Evolutionary conservation across 2,797 vertebrate genomes (phyloP).

Genomic region (Eremophila alpestris): DNA sequence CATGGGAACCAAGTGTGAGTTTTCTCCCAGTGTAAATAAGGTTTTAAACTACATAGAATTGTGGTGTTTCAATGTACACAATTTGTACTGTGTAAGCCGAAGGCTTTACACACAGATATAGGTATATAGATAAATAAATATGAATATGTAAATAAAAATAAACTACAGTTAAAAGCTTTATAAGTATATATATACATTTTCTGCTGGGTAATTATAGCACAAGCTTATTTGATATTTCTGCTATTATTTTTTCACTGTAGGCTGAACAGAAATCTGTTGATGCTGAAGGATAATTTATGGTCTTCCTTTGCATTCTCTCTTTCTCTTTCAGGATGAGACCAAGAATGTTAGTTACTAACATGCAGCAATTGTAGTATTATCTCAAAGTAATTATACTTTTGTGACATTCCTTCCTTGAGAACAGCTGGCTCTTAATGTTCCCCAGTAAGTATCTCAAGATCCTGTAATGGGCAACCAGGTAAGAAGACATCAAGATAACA

Average conservation of each 20-base stretch:
- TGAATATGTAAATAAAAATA: not conserved
- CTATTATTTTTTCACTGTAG: not conserved
- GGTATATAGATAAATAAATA: too few species aligned
- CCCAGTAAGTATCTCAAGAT: not conserved
- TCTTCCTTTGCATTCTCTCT: not conserved
- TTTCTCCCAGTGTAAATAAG: not conserved
- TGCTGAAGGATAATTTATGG: not conserved
- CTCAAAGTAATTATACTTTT: not conserved
- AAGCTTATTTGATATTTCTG: not conserved
- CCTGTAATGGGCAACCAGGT: not conserved
- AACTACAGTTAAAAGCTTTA: not conserved
- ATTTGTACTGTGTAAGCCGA: not conserved
- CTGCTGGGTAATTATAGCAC: not conserved
- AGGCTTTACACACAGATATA: not conserved
- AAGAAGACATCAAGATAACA: not conserved
- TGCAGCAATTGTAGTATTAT: not conserved
- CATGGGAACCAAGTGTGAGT: not conserved
- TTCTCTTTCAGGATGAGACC: not conserved
- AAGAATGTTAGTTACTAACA: not conserved
- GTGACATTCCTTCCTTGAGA: not conserved
- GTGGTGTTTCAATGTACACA: not conserved
- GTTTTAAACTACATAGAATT: not conserved
- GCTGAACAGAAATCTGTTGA: not conserved
- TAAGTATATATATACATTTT: not conserved
- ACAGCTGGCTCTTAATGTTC: not conserved